Evolutionary conservation across 2,113 vertebrate species (phyloP), one percentile per base, ranked within the genome.

Genomic region (Callionymus lyra): DNA sequence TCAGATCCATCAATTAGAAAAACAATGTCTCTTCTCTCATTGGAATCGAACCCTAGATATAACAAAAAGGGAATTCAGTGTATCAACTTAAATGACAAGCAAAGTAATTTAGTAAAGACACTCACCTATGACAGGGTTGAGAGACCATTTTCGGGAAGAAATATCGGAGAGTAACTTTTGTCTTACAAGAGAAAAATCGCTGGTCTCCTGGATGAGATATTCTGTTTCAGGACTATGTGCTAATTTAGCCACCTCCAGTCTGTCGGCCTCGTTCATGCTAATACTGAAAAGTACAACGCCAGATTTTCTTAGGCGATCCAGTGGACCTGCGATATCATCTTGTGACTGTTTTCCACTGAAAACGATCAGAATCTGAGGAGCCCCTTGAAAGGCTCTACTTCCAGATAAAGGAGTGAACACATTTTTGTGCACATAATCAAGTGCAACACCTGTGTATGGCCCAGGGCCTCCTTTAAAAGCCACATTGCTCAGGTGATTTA

Each of bases 1-100:
- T 72, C 45, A 32, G 63, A 72, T 16, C 59, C 83, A 74, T 87
- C 85, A 67, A 86, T 65, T 43, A 87, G 81, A 59, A 86, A 87
- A 2, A 84, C 82, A 63, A 87, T 72, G 51, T 87, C 76, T 70
- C 74, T 79, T 37, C 70, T 72, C 4, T 39, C 19, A 16, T 10
- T 64, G 17, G 64, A 38, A 4, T 15, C 65, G 63, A 68, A 47
- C 51, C 68, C 79, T 84, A 68, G 8, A 27, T 27, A 15, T 32
- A 34, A n/a, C 4, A 16, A 33, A 34, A 44, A 44, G 32, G 35
- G 14, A 37, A 6, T 15, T 37, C 13, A 15, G 2, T n/a, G 34
- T n/a, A 6, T 14, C 12, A 36, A 12, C 12, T 12, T 16, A 8
- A 16, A 15, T 38, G 14, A 38, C 8, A 6, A 16, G 2, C 15